phyloP scores from a whole-genome alignment of 2,888 invertebrate species.

The Cephus sareptanus region DNA sequence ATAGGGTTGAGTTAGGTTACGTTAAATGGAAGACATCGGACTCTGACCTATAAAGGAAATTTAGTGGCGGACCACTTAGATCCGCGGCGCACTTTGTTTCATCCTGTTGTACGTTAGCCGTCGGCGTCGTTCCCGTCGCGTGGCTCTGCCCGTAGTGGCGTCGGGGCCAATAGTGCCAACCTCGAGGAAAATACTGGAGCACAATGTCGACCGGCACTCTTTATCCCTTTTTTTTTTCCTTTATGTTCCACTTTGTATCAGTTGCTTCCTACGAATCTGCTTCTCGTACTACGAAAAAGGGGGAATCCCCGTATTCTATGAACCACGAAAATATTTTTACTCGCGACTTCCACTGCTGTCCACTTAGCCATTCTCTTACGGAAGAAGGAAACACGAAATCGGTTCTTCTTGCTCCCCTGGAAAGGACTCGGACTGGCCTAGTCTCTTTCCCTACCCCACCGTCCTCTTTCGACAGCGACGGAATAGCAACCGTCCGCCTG shows the following conservation, averaged over 20 bases:
- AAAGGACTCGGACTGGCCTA: neutral
- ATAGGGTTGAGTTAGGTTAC: neutral
- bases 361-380: neutral
- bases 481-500: neutral
- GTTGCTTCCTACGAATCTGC: neutral
- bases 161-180: neutral
- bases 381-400: neutral
- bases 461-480: neutral
- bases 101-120: neutral
- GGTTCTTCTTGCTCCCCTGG: neutral
- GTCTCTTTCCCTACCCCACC: neutral
- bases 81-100: neutral
- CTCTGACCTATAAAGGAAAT: constrained; percentile 24
- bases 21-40: constrained; percentile 18
- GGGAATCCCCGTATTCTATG: neutral
- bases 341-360: neutral
- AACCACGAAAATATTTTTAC: neutral
- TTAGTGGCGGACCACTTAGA: constrained; percentile 19
- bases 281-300: neutral
- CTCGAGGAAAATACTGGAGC: neutral
- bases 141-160: neutral
- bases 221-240: neutral
- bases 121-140: neutral
- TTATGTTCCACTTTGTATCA: neutral
- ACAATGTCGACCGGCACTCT: neutral